These are phyloP conservation scores for Siderastrea radians DNA, from an alignment of 92 coral and sea anemone species.

Conservation along the genomic window DNA sequence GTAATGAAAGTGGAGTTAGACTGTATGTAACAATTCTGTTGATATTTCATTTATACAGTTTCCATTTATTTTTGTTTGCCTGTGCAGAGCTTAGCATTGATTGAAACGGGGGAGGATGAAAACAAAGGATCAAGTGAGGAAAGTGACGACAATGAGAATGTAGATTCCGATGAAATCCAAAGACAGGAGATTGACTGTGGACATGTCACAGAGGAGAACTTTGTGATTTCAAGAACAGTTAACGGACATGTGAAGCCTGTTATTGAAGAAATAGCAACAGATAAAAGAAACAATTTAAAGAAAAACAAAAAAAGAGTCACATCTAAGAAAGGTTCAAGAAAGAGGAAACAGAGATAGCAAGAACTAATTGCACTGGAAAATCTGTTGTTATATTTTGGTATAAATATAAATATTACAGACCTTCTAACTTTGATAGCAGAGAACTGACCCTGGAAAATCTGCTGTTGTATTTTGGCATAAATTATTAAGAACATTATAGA, in stretches of 20 bases:
- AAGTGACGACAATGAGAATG: constrained; percentile 44
- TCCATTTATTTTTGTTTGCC: not conserved
- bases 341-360: constrained; percentile 23
- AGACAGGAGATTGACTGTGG: constrained; percentile 64
- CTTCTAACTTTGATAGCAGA: too few relatives aligned
- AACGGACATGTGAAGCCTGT: constrained; percentile 67
- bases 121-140: constrained; percentile 51
- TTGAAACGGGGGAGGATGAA: constrained; percentile 67
- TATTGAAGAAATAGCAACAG: constrained; percentile 68
- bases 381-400: too few relatives aligned
- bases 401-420: too few relatives aligned
- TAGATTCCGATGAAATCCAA: constrained; percentile 55
- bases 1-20: too few relatives aligned
- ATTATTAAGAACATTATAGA: too few relatives aligned
- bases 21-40: not conserved
- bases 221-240: constrained; percentile 63
- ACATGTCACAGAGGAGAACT: constrained; percentile 79
- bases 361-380: not conserved
- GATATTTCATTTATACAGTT: not conserved
- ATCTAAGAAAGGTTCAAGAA: constrained; percentile 12
- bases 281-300: not conserved
- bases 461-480: too few relatives aligned
- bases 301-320: constrained; percentile 23
- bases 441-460: too few relatives aligned
- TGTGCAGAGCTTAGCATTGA: constrained; percentile 75